Evolutionary conservation across 2,113 vertebrate genomes (phyloP), one percentile per base, ranked within the genome.

Genomic region (Haplotaxodon microlepis): DNA sequence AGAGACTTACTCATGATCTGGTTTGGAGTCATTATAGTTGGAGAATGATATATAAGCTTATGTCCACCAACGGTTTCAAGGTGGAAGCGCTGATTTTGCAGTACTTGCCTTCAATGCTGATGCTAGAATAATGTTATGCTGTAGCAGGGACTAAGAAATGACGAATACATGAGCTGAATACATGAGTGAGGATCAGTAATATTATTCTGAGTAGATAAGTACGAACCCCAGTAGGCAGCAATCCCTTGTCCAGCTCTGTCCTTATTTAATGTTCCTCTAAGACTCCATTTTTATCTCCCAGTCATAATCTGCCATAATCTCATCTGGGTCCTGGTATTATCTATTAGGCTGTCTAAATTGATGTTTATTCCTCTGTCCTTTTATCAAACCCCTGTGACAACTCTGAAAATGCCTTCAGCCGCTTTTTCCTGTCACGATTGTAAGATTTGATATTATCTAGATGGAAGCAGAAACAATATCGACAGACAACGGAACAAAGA

Each of bases 301-400:
- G 69, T 45, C 38, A 76, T 86, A 90, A 92, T 92, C 82, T 56
- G 16, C 87, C 21, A 42, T 91, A 88, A 93, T 93, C 91, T 87
- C 45, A 56, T 88, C 59, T 86, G 56, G 31, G 36, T 86, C 19
- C 51, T 50, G 36, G 88, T 50, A 82, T 86, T 90, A 85, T 88
- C 53, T 88, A 76, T 90, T 61, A 84, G 50, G 51, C 61, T 81
- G 85, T 87, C 79, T 83, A 80, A 89, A 90, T 31, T 66, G 34
- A 84, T 88, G 63, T 89, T 90, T 84, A 82, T 90, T 90, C 83
- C 79, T 82, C 36, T 66, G 51, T 91, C 56, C 54, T 50, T 85
- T 69, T 19, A 66, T 91, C 84, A 86, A 51, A 86, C 6, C 66
- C 36, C 47, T 19, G 85, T 86, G 85, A 87, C 50, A 85, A 38